Conservation (phyloP, 2,888 invertebrate genomes). For the Lycia hirtaria region DNA sequence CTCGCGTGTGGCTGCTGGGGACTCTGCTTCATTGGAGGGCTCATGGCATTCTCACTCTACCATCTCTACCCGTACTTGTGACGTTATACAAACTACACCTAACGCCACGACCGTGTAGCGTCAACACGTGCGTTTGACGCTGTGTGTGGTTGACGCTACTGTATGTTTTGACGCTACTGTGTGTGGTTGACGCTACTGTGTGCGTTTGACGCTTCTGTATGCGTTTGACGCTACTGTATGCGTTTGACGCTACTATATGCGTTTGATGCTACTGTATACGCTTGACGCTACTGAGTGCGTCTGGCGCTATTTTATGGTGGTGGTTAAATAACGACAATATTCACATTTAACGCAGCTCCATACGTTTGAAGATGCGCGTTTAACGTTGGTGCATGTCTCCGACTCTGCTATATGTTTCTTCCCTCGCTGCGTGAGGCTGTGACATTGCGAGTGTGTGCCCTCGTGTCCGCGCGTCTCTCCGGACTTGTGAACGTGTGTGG, state of each 20-base stretch:
- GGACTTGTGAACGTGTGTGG: background rate
- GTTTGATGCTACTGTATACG: background rate
- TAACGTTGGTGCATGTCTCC: background rate
- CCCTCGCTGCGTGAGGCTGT: background rate
- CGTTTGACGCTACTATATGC: background rate
- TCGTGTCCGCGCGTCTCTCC: background rate
- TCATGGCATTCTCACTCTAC: conserved; percentile 87
- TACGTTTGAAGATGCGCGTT: background rate
- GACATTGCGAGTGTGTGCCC: background rate
- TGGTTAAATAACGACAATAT: background rate
- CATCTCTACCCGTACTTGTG: conserved; percentile 70
- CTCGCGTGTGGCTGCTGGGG: conserved; percentile 86
- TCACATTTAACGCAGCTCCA: background rate
- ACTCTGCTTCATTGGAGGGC: conserved; percentile 87
- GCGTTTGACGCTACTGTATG: background rate
- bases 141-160: background rate
- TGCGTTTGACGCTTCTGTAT: background rate
- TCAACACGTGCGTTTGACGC: background rate
- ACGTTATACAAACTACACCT: background rate
- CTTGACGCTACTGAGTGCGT: background rate
- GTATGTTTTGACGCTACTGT: background rate
- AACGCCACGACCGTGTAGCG: background rate
- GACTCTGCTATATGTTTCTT: background rate
- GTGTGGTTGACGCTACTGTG: background rate
- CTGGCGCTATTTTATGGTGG: too few relatives aligned